Evolutionary conservation across 2,888 invertebrate species (phyloP), one percentile per base, ranked within the genome.

Genomic region (Microctonus aethiopoides): DNA sequence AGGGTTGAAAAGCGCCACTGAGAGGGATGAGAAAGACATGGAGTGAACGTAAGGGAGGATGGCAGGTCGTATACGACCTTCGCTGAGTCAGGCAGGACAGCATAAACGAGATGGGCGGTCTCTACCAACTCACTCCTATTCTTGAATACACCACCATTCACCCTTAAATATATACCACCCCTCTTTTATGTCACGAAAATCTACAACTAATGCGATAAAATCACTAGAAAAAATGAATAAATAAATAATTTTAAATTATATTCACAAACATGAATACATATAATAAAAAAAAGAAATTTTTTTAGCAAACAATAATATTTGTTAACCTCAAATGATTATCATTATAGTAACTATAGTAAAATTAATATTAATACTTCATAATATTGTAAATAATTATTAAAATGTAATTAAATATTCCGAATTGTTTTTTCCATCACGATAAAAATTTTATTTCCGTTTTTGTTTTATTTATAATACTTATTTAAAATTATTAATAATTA

Each of bases 61-160:
- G 34, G 29, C 39, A 68, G 66, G 72, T 64, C 72, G 68, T 66
- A 69, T 66, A 64, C 72, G 73, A 71, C 70, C 65, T 77, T 5
- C 72, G 80, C 80, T 83, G 83, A 84, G 78, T 83, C 81, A 81
- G 81, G 73, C 78, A 75, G 80, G 76, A 76, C 78, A 68, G 79
- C 81, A 79, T 80, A 84, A 84, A 84, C 83, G 83, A 84, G 83
- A 80, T 83, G 82, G 84, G 83, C 83, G 84, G 81, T 80, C 78
- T 80, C 79, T 79, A 78, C 74, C 79, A 79, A 46, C 46, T n/a
- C 57, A 57, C 76, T 78, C 74, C 76, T 29, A 5, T 7, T 29
- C 29, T 29, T 7, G 7, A 79, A 82, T 81, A 83, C 81, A 83
- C 81, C 78, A 78, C 77, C 79, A 77, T 82, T 76, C 76, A 78